A percentile compares a stretch with the other conserved stretches of the same genome.
These are phyloP conservation scores for Pheosia gnoma DNA, from an alignment of 2,888 invertebrate species.

Conservation along the genomic window DNA sequence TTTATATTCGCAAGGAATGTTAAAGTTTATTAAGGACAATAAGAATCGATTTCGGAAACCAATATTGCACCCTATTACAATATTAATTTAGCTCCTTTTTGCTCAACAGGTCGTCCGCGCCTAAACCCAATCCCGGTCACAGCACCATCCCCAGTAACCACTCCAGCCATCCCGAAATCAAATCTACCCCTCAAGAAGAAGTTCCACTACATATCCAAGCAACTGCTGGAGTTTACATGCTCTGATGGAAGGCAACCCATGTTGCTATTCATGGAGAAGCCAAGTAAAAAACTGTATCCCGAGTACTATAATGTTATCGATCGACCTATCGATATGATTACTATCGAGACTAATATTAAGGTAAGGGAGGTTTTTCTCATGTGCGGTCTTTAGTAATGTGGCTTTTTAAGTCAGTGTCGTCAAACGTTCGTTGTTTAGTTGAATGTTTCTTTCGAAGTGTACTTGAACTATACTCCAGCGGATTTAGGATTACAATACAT, in stretches of 20 bases:
- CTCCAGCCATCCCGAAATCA: constrained; percentile 52
- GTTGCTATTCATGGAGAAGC: constrained; percentile 97
- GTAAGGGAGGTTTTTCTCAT: constrained; percentile 41
- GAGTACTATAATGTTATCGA: constrained; percentile 98
- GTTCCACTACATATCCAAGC: constrained; percentile 90
- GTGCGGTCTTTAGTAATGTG: no score
- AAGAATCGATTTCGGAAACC: no score
- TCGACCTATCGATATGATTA: constrained; percentile 97
- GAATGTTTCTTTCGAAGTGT: no score
- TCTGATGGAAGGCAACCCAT: constrained; percentile 93
- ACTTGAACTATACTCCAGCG: no score
- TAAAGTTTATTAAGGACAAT: no score
- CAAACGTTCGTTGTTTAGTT: no score
- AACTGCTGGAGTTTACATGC: constrained; percentile 77
- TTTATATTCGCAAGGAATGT: no score
- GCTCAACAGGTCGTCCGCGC: constrained; percentile 69
- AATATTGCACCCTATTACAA: neutral
- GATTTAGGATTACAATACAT: no score
- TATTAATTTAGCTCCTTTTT: neutral
- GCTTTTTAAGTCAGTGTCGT: no score
- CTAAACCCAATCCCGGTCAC: constrained; percentile 58
- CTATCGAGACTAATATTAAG: constrained; percentile 96
- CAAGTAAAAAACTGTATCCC: constrained; percentile 96
- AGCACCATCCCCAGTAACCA: constrained; percentile 44
- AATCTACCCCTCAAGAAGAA: constrained; percentile 90